Evolutionary conservation across 2,888 invertebrate genomes (phyloP), one percentile per base, ranked within the genome.

Genomic region (Coelinius sp.): DNA sequence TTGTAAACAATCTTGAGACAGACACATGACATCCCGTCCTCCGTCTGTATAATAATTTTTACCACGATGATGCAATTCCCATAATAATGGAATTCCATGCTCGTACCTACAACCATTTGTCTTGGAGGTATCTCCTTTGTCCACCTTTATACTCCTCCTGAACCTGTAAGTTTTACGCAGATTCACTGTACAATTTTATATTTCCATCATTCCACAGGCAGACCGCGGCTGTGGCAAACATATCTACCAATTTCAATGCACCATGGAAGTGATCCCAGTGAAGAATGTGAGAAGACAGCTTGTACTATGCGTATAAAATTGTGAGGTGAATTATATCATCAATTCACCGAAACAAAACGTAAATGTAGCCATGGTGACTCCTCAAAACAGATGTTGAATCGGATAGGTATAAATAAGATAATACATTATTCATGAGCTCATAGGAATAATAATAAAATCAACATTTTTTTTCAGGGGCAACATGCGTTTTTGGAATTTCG

Each of bases 61-160:
- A 20, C 22, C 27, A 59, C 49, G 75, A 79, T 80, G 76, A 80
- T 77, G 80, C 80, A 81, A 81, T 77, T 78, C 76, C 77, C 77
- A 78, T 80, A 77, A 79, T 77, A 82, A 82, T 81, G 78, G 68
- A 76, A 79, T 79, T 78, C 79, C 49, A 71, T 64, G 56, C 76
- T 74, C 76, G 79, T 73, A 66, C 76, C 71, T 75, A 70, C 71
- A 70, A 75, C 71, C 77, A 76, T 77, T 75, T 74, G 71, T 72
- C 68, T 66, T 71, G 73, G 68, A 68, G 22, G 73, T 70, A 70
- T 70, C 62, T 76, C 59, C 70, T 77, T 68, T 76, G 73, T 70
- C 76, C 65, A 68, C 62, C 27, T 59, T 22, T 49, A 12, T 31
- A 52, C 27, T 17, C 24, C 38, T 22, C 10, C 63, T 31, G 12